These are phyloP conservation scores for Aptenodytes forsteri DNA, from an alignment of 2,113 vertebrate genomes.

Conservation along the genomic window DNA sequence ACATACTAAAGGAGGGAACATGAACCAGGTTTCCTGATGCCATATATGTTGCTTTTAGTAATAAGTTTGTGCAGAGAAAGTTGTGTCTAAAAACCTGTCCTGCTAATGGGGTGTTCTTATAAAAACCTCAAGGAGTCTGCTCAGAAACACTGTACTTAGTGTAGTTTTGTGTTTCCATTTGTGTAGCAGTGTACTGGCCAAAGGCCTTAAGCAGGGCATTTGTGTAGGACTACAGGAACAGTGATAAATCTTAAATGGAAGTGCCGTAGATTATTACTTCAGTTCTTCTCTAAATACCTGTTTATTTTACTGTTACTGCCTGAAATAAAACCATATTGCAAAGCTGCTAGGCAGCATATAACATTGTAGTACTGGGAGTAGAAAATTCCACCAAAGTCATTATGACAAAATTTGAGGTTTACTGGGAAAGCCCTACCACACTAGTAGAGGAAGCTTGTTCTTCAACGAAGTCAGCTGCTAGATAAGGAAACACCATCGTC, in stretches of 20 bases:
- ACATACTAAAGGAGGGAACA: neutral
- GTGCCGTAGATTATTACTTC: neutral
- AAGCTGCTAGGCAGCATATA: neutral
- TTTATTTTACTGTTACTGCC: neutral
- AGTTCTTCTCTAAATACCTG: neutral
- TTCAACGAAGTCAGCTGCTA: neutral
- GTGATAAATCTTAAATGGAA: neutral
- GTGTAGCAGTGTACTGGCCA: neutral
- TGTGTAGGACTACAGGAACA: neutral
- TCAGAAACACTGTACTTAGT: neutral
- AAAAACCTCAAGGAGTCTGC: neutral
- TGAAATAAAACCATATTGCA: neutral
- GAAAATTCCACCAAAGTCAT: neutral
- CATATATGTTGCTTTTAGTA: neutral
- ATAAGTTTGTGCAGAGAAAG: neutral
- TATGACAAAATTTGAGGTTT: neutral
- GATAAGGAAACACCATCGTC: neutral
- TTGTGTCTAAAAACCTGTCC: neutral
- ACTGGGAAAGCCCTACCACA: neutral
- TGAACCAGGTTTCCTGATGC: neutral
- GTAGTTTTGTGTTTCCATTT: neutral
- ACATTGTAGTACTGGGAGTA: neutral
- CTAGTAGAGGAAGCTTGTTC: neutral
- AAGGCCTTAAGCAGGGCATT: neutral
- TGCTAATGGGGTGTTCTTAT: neutral